Evolutionary conservation across 2,797 vertebrate species (phyloP), one percentile per base, ranked within the genome.

Genomic region (Discoglossus pictus): DNA sequence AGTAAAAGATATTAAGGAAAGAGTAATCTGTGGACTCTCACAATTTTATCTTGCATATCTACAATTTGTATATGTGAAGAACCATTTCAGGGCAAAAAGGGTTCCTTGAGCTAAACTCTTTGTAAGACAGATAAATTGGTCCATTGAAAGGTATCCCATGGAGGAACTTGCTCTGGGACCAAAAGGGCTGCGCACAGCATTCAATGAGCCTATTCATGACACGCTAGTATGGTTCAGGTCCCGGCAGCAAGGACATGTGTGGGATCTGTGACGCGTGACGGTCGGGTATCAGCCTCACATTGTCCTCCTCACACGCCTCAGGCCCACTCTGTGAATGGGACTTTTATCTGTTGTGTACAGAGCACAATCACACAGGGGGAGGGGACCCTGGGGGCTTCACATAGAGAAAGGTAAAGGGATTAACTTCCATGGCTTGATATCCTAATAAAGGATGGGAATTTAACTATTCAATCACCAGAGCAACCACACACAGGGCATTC

Each of bases 261-360:
- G 65, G 65, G 65, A 51, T 67, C 56, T 9, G 65, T 61, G 55
- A 68, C 47, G 65, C 56, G 21, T 68, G 65, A 61, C 47, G 20
- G 55, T 18, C 25, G 16, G 31, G 61, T 54, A 56, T 66, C 52
- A 67, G 64, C 44, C 54, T 21, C 16, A 13, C 47, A 68, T 60
- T 59, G 65, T 68, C 65, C 54, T 42, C 12, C 36, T 52, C 36
- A 43, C 55, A 50, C 18, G 54, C 65, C 65, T 36, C 46, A 34
- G 65, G 65, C 65, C 65, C 24, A 38, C 35, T 66, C 42, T 31
- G 35, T 59, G 34, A 67, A 67, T 67, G 65, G 40, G 43, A 67
- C 65, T 52, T 67, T 67, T 67, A 67, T 67, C 65, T 60, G 34
- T 46, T 34, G 44, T 43, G 24, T 51, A 59, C 54, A 60, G 51